Percentiles rank a stretch among this genome's conserved stretches.
Evolutionary conservation across 1,140 invertebrate species (phyloP).

Genomic region (Parasteatoda tepidariorum): DNA sequence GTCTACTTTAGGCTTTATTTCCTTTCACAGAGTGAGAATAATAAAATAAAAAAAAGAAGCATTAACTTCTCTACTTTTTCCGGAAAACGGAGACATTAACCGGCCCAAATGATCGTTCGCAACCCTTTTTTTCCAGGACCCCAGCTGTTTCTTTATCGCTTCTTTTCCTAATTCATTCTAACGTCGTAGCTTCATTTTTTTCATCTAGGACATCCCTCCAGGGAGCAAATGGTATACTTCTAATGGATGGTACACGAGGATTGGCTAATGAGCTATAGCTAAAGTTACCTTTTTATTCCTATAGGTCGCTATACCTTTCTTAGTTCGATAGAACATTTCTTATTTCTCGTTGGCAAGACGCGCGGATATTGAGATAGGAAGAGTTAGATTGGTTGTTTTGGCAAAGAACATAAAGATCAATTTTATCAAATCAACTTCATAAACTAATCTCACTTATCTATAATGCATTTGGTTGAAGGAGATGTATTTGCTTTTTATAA

Average conservation of each 20-base stretch:
- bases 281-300: not conserved
- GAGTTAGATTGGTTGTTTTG: too few species aligned
- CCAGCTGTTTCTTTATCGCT: slow-evolving; percentile 31
- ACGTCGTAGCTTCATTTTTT: not conserved
- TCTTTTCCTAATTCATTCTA: slow-evolving; percentile 12
- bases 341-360: too few species aligned
- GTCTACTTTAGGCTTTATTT: not conserved
- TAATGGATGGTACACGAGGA: slow-evolving; percentile 15
- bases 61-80: not conserved
- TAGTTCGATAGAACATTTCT: too few species aligned
- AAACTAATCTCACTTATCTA: too few species aligned
- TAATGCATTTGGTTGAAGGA: too few species aligned
- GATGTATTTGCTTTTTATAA: too few species aligned
- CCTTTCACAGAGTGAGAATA: too few species aligned
- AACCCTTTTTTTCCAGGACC: slow-evolving; percentile 1
- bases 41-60: not conserved
- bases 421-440: too few species aligned
- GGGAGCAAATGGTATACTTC: slow-evolving; percentile 20
- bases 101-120: slow-evolving; percentile 19
- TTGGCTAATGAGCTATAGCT: slow-evolving; percentile 13
- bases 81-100: slow-evolving; percentile 12
- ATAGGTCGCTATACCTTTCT: too few species aligned
- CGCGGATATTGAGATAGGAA: too few species aligned
- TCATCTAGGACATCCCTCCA: not conserved
- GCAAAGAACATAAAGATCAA: too few species aligned